Base-by-base conservation (phyloP, 2,113 vertebrate genomes). In the Glaucomys volans region DNA sequence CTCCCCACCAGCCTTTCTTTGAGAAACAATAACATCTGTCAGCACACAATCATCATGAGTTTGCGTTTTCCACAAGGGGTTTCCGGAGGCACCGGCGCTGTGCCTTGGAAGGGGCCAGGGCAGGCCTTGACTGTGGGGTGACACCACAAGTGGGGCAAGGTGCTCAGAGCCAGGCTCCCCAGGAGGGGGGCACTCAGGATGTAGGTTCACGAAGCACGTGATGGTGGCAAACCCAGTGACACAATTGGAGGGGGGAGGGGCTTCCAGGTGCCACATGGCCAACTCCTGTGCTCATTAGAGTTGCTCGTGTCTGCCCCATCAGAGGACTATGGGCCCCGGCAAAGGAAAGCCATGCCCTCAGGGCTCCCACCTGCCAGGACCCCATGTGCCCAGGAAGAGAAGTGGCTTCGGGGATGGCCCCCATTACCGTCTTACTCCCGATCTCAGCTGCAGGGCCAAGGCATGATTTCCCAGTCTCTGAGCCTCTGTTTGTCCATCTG, bases 21-120 rank as follows among this genome's bases (percentile, higher is more conserved):
- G 87, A 71, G 75, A 72, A 91, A 90, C 7, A 52, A 66, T 17
- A 50, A 13, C 17, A 12, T 76, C 74, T 69, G 66, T 88, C 44
- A 62, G 16, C 74, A 44, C 0, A 2, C 72, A 90, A 69, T 92
- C 94, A 95, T 30, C 75, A 40, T 57, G 87, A 95, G 81, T 76
- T 42, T 92, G 80, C n/a, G 0, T 52, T 95, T 88, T 82, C 92
- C n/a, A 6, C 0, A 0, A 52, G 54, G 26, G 72, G 11, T 69
- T 91, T 91, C 74, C 13, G 1, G 77, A 59, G 16, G 67, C 18
- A 22, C 11, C 0, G 10, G 40, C 5, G 2, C 18, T 47, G 4
- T 57, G 28, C 20, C 14, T 14, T 16, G 6, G 44, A 67, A 50
- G 42, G 67, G 0, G 0, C 62, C 1, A 0, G 9, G n/a, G 24